Evolutionary conservation across 2,113 vertebrate genomes (phyloP), one percentile per base, ranked within the genome.

Genomic region (Cyphomyrus plagiostoma): DNA sequence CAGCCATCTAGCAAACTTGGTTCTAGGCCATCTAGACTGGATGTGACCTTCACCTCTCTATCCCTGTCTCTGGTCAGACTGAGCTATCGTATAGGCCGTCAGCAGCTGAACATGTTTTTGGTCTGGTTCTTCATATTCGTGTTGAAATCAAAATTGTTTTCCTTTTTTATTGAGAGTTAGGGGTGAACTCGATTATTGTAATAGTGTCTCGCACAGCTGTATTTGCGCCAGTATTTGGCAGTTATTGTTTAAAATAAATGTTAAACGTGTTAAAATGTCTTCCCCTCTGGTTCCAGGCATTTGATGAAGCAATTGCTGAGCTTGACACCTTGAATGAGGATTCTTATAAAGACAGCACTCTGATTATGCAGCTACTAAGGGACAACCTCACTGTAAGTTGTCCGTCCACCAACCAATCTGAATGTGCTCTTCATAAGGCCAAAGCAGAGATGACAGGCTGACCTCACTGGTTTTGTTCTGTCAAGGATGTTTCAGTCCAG

Each of bases 291-390:
- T 92, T 95, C 58, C 53, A 99, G 98, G 98, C 98, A 50, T 99
- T 99, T 93, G 98, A 99, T 96, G 98, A 99, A 95, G 98, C 98
- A 4, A 99, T 99, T 93, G 98, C 98, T 94, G 98, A 99, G 94
- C 95, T 99, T 94, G 98, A 99, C 95, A 99, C 98, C 90, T 97
- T 99, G 97, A 99, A 99, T 89, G 98, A 99, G 95, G 98, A 99
- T 94, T 99, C 98, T 49, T 99, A 99, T 96, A 99, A 99, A 97
- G 98, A 99, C 96, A 99, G 98, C 95, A 99, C 98, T 92, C 97
- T 99, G 95, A 99, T 99, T 96, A 99, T 99, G 98, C 98, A 99
- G 95, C 96, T 99, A 96, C 97, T 99, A 96, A 98, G 98, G 96
- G 98, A 99, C 96, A 99, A 99, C 96, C 98, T 99, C 94, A 99